Percentiles rank a stretch among this genome's conserved stretches.
These are phyloP conservation scores for Rhizomys pruinosus DNA, from an alignment of 2,113 vertebrate genomes.

Conservation along the genomic window DNA sequence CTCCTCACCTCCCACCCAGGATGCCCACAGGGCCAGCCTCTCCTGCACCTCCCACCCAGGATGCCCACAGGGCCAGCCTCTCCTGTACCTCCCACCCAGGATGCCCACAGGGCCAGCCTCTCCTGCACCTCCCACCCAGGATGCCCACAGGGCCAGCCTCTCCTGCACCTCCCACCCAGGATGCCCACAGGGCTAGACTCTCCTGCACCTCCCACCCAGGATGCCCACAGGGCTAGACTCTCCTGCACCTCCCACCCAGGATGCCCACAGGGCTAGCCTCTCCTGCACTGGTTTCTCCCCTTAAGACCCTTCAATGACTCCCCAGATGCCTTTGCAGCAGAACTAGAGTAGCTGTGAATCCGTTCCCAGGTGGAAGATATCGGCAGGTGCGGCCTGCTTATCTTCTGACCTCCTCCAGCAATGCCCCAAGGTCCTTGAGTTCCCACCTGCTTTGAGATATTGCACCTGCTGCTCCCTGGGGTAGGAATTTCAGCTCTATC, in stretches of 20 bases:
- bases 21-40: not conserved
- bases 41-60: not conserved
- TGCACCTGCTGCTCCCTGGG: not conserved
- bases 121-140: no score
- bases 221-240: no score
- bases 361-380: not conserved
- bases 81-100: not conserved
- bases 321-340: not conserved
- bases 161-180: no score
- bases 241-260: no score
- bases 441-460: not conserved
- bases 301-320: not conserved
- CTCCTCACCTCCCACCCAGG: not conserved
- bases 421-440: not conserved
- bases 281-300: no score
- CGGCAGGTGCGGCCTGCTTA: not conserved
- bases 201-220: no score
- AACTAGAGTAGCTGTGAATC: not conserved
- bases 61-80: not conserved
- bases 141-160: no score
- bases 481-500: not conserved
- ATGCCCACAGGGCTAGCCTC: no score
- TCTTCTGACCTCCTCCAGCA: conserved; percentile 24
- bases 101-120: not conserved
- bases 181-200: no score